These are phyloP conservation scores for Australoheros scitulus DNA, from an alignment of 2,113 vertebrate genomes.

Conservation along the genomic window DNA sequence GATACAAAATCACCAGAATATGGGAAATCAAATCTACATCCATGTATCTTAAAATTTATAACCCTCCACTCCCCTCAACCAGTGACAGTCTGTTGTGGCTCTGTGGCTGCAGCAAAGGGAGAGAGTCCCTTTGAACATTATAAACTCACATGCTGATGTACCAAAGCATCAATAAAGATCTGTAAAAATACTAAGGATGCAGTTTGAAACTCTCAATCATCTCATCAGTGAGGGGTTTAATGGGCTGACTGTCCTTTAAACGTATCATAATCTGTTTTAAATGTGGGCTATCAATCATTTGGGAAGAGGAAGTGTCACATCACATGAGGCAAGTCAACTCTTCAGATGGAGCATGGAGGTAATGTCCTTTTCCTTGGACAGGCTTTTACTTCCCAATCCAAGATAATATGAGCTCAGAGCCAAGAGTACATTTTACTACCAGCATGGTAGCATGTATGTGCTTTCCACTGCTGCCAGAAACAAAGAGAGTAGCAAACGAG, in stretches of 20 bases:
- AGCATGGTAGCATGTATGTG: slow-evolving; percentile 66
- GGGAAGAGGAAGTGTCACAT: slow-evolving; percentile 25
- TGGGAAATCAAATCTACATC: background rate
- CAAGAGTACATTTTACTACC: slow-evolving; percentile 61
- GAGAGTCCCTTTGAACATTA: background rate
- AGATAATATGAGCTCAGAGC: slow-evolving; percentile 39
- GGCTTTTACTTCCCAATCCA: slow-evolving; percentile 35
- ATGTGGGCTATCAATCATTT: slow-evolving; percentile 37
- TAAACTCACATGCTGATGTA: background rate
- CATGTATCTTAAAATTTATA: background rate
- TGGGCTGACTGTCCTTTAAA: slow-evolving; percentile 36
- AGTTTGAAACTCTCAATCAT: slow-evolving; percentile 16
- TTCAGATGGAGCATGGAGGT: slow-evolving; percentile 50
- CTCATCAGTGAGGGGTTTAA: slow-evolving; percentile 35
- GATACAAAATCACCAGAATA: background rate
- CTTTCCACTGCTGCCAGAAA: slow-evolving; percentile 60
- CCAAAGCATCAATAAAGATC: background rate
- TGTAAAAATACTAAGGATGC: background rate
- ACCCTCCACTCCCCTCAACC: background rate
- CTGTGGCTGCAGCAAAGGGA: no score
- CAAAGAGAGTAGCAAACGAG: slow-evolving; percentile 60
- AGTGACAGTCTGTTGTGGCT: no score
- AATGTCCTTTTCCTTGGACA: slow-evolving; percentile 50
- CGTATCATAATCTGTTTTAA: slow-evolving; percentile 38
- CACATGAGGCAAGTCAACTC: slow-evolving; percentile 22